These are phyloP conservation scores for Timema cristinae DNA, from an alignment of 2,888 invertebrate genomes.

Conservation along the genomic window DNA sequence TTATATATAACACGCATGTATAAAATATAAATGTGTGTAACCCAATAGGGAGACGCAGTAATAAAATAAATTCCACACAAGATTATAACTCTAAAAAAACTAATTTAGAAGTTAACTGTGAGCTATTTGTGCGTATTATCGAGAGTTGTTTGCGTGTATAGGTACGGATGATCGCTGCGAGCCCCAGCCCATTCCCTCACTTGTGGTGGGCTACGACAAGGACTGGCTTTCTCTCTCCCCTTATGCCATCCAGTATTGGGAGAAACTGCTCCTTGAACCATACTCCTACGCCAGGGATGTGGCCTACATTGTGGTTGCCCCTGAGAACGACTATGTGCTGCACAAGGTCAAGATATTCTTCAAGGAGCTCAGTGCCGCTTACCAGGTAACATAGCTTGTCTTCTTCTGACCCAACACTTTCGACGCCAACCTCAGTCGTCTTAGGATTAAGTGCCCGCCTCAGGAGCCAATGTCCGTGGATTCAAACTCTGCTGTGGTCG, in stretches of 20 bases:
- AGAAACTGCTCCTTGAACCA: constrained; percentile 93
- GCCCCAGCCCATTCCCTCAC: constrained; percentile 93
- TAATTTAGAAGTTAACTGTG: too few species aligned
- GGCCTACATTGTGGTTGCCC: constrained; percentile 90
- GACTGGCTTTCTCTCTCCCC: constrained; percentile 96
- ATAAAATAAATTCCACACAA: too few species aligned
- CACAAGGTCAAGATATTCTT: constrained; percentile 81
- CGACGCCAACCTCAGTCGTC: not conserved
- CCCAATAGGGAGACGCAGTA: too few species aligned
- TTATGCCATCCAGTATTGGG: constrained; percentile 92
- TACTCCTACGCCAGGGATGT: constrained; percentile 93
- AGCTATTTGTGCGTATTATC: too few species aligned
- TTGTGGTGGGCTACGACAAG: constrained; percentile 91
- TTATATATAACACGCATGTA: too few species aligned
- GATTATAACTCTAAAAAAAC: too few species aligned
- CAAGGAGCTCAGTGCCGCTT: constrained; percentile 86
- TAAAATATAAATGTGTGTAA: too few species aligned
- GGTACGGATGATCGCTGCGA: constrained; percentile 92
- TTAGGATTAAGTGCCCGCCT: too few species aligned
- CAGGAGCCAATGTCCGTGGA: too few species aligned
- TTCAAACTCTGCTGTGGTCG: too few species aligned
- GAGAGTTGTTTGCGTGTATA: constrained; percentile 31
- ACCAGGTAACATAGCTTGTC: constrained; percentile 58
- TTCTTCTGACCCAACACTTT: not conserved
- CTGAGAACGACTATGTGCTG: constrained; percentile 82